Base-by-base conservation (phyloP, 2,113 vertebrate species). In the Genyomyrus donnyi region DNA sequence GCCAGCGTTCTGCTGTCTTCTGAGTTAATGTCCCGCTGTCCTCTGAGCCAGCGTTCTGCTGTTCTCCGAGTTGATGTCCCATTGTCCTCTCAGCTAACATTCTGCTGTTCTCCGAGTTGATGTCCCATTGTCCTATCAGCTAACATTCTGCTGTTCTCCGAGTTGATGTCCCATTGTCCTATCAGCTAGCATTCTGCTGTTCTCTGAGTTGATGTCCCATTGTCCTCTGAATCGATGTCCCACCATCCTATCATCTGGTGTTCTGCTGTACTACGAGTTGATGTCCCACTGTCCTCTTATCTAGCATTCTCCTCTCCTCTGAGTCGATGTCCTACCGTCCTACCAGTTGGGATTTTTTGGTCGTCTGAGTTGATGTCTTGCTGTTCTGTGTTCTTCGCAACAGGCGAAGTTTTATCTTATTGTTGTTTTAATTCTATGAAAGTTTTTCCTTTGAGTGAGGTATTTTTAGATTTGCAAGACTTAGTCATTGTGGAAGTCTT, bases 21-120 rank as follows among this genome's bases (percentile, higher is more conserved):
- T 10, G 46, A 48, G 46, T 10, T 10, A 49, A 0, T 2, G 2
- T 49, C 3, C 48, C 0, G 2, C 48, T 49, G 48, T 49, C 48
- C 48, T 49, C 10, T 11, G 39, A 39, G 39, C 1, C 0, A 3
- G 1, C 0, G 2, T 52, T 3, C 15, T 1, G 1, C 3, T 52
- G 50, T 52, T 3, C 49, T 7, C 2, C 0, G 0, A 39, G 39
- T 13, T 0, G 0, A 50, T 50, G 56, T 62, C 5, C 6, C 56
- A 0, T 0, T 62, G 24, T 9, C 7, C 24, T 7, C 2, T 39
- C 0, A 39, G 2, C 2, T 0, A 39, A 2, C 39, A 3, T 39
- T 39, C 35, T 0, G 3, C 13, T 50, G 11, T 3, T 3, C 3
- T 15, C 13, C 5, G 50, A 52, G 50, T 15, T 15, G 5, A 15